A percentile compares a stretch with the other conserved stretches of the same genome.
Evolutionary conservation across 2,888 invertebrate genomes (phyloP).

Genomic region (Stramonita haemastoma): DNA sequence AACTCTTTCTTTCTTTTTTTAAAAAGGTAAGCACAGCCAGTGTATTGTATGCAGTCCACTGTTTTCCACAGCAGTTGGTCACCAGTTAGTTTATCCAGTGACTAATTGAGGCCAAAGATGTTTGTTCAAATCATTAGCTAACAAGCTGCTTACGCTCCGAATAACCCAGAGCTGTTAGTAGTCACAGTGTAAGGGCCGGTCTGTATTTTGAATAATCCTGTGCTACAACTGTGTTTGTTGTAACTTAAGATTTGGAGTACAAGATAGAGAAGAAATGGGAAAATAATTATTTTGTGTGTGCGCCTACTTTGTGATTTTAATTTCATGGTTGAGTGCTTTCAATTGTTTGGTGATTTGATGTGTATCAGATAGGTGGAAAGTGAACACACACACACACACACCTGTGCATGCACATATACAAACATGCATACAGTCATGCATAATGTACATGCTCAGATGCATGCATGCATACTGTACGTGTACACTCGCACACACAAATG

Average conservation of each 20-base stretch:
- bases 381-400: background rate
- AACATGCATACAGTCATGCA: no score
- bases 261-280: background rate
- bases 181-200: background rate
- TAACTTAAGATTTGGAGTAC: background rate
- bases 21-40: no score
- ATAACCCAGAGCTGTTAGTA: background rate
- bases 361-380: background rate
- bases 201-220: background rate
- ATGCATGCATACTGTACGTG: background rate
- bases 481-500: background rate
- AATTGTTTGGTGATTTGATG: background rate
- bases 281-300: background rate
- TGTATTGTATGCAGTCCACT: no score
- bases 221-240: background rate
- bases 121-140: background rate
- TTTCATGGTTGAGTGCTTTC: conserved; percentile 2
- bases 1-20: no score
- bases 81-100: no score
- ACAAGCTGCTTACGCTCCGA: background rate
- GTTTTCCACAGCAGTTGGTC: no score
- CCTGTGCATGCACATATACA: background rate
- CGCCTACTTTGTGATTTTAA: background rate
- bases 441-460: background rate
- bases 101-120: background rate